Base-by-base conservation (phyloP, 2,113 vertebrate genomes). In the Elaphurus davidianus region DNA sequence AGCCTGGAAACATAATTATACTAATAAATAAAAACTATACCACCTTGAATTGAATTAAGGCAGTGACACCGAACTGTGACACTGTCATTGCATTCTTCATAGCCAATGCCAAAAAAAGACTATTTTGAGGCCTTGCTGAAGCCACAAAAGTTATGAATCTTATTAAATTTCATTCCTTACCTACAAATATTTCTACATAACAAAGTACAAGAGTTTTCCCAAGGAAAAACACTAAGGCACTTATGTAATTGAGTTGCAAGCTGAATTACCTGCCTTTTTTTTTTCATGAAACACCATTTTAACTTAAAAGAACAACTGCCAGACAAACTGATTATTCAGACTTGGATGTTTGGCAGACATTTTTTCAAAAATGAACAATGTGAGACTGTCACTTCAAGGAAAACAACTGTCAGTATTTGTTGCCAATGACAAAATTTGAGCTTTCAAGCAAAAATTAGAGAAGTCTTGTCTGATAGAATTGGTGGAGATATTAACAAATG, bases 371-470 rank as follows among this genome's bases (percentile, higher is more conserved):
- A 94, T 96, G 94, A 98, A 98, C 90, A 97, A 97, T 92, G 90
- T 86, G 60, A 94, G 54, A 92, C 76, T 98, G 94, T 98, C 96
- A 96, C 81, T 95, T 96, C 96, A 97, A 97, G 85, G 93, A 97
- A 98, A 98, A 98, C 79, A 98, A 98, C 92, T 97, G 92, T 92
- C 95, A 97, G 84, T 97, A 97, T 97, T 94, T 98, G 71, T 96
- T 96, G 86, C 67, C 92, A 76, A 71, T 83, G 59, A 94, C 82
- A 97, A 94, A 97, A 97, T 82, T 86, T 94, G 85, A 95, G 81
- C 59, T 97, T 96, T 96, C 87, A 96, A 94, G 82, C 12, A 90
- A 97, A 97, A 97, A 98, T 95, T 59, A 93, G 88, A 90, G 87
- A 98, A 90, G 90, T 97, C 30, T 96, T 96, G 57, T 90, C 96